Evolutionary conservation across 2,888 invertebrate species (phyloP).

Genomic region (Amblyjoppa fuscipennis): DNA sequence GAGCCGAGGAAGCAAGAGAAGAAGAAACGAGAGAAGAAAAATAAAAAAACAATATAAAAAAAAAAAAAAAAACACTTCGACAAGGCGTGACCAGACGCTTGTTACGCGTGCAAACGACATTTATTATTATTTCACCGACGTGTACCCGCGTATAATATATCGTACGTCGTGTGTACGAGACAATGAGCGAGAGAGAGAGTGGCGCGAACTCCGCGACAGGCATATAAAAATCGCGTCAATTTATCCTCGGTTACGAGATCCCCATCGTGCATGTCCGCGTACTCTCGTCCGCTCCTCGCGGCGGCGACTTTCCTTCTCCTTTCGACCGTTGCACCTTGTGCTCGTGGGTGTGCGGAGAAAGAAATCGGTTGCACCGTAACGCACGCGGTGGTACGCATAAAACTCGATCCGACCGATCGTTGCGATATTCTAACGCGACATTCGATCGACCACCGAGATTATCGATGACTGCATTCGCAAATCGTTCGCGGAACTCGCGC

Average conservation of each 20-base stretch:
- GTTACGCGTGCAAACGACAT: conserved; percentile 65
- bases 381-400: conserved; percentile 6
- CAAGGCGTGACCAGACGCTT: conserved; percentile 64
- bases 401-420: conserved; percentile 12
- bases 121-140: conserved; percentile 77
- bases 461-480: conserved; percentile 51
- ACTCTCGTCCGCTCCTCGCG: conserved; percentile 58
- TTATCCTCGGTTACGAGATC: conserved; percentile 80
- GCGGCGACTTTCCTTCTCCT: conserved; percentile 9
- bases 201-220: conserved; percentile 76
- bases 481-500: conserved; percentile 46
- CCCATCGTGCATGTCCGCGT: conserved; percentile 70
- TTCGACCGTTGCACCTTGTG: conserved; percentile 32
- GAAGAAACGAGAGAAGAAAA: conserved; percentile 16
- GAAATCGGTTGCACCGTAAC: conserved; percentile 12
- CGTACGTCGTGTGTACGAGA: conserved; percentile 74
- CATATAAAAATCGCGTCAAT: conserved; percentile 80
- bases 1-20: conserved; percentile 22
- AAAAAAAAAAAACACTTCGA: conserved; percentile 27
- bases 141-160: conserved; percentile 69
- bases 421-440: conserved; percentile 39
- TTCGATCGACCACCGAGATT: conserved; percentile 54
- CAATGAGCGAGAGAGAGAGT: conserved; percentile 76
- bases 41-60: conserved; percentile 25
- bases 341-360: conserved; percentile 31